Evolutionary conservation across 1,140 invertebrate genomes (phyloP).

Genomic region (Lycorma delicatula): DNA sequence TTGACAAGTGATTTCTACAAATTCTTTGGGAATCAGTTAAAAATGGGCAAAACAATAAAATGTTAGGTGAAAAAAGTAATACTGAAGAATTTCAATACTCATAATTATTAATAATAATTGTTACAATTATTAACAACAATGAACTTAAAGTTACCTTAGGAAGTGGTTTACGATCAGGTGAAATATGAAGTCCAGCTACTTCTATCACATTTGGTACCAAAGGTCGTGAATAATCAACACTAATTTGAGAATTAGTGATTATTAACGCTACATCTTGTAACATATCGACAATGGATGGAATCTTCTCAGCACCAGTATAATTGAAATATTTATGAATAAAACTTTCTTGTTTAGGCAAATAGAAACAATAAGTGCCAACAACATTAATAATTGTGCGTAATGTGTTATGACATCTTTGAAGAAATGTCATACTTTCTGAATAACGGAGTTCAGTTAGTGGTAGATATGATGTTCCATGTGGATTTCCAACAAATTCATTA

Average conservation of each 20-base stretch:
- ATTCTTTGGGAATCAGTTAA: too few species aligned
- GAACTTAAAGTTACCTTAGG: background rate
- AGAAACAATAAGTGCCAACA: slow-evolving; percentile 9
- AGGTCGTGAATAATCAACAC: slow-evolving; percentile 23
- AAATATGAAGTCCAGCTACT: slow-evolving; percentile 39
- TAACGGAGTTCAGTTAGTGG: slow-evolving; percentile 24
- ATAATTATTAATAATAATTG: too few species aligned
- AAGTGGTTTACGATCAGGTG: slow-evolving; percentile 26
- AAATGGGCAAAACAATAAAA: too few species aligned
- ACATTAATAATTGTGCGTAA: background rate
- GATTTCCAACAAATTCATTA: slow-evolving; percentile 25
- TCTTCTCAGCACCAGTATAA: slow-evolving; percentile 21
- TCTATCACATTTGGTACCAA: slow-evolving; percentile 34
- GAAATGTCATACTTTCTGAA: slow-evolving; percentile 26
- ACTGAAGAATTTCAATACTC: too few species aligned
- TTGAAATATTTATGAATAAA: slow-evolving; percentile 21
- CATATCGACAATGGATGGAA: slow-evolving; percentile 22
- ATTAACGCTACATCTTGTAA: slow-evolving; percentile 21
- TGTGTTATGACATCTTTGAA: slow-evolving; percentile 25
- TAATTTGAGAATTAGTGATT: slow-evolving; percentile 34
- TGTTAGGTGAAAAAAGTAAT: too few species aligned
- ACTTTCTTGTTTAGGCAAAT: slow-evolving; percentile 24
- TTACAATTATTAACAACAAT: too few species aligned
- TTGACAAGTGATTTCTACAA: too few species aligned
- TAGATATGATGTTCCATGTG: slow-evolving; percentile 21